Conservation (phyloP, 2,888 invertebrate genomes). For the Troilus luridus region DNA sequence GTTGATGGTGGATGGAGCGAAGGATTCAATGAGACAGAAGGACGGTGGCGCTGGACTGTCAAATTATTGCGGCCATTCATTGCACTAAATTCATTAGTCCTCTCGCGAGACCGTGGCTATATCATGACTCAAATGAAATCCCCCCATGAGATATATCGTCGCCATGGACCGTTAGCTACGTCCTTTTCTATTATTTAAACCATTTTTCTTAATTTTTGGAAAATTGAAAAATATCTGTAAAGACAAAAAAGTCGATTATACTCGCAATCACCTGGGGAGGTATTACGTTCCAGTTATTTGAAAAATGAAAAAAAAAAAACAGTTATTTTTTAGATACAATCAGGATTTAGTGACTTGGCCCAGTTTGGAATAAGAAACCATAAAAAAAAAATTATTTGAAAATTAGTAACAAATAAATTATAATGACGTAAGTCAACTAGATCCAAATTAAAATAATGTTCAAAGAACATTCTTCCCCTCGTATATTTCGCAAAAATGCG, state of each 20-base stretch:
- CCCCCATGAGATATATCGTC: not conserved
- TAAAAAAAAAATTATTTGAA: too few species aligned
- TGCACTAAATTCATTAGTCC: constrained; percentile 18
- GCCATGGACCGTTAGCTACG: not conserved
- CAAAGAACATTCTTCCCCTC: too few species aligned
- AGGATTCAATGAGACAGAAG: not conserved
- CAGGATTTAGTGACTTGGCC: too few species aligned
- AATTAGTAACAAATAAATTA: too few species aligned
- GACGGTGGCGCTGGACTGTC: not conserved
- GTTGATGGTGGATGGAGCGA: not conserved
- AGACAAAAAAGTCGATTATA: not conserved
- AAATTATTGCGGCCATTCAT: constrained; percentile 7
- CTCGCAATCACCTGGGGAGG: too few species aligned
- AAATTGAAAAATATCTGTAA: not conserved
- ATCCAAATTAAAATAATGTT: too few species aligned
- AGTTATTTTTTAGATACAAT: too few species aligned
- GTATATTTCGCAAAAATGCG: too few species aligned
- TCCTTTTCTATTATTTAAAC: constrained; percentile 9
- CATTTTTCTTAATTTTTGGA: not conserved
- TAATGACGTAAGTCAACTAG: too few species aligned
- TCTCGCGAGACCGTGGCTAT: not conserved
- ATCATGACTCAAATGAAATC: constrained; percentile 15
- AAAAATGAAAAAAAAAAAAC: too few species aligned
- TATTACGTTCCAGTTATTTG: too few species aligned
- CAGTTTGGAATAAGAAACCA: too few species aligned